Conservation (phyloP, 2,113 vertebrate species). For the Mormyrus lacerda region DNA sequence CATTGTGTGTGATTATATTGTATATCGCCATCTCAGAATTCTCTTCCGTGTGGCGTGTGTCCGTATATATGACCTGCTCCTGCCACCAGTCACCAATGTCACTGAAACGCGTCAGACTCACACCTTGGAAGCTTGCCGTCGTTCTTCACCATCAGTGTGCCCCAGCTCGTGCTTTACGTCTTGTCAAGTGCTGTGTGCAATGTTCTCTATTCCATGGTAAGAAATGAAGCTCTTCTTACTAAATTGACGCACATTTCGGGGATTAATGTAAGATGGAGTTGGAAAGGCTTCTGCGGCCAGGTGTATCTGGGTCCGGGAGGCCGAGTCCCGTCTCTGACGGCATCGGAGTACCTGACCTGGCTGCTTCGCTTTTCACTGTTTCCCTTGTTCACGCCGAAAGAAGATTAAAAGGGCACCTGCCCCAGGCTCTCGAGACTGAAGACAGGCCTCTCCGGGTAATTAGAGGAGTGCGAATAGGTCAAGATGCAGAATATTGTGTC, state of each 20-base stretch:
- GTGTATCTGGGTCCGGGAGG: neutral
- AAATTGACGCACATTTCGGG: conserved; percentile 19
- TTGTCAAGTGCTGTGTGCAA: neutral
- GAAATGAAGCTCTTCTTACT: neutral
- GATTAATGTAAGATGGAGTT: conserved; percentile 32
- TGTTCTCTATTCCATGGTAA: neutral
- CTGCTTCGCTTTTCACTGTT: neutral
- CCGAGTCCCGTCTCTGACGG: neutral
- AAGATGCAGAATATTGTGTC: conserved; percentile 56
- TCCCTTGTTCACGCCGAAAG: neutral
- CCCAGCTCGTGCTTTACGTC: neutral
- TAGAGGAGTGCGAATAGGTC: conserved; percentile 18
- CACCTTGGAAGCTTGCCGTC: neutral
- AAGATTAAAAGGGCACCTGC: neutral
- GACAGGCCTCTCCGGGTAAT: neutral
- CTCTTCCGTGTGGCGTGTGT: neutral
- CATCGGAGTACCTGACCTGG: too few species aligned
- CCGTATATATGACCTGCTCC: neutral
- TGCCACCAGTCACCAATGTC: neutral
- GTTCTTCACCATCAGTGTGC: neutral
- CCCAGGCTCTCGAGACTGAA: neutral
- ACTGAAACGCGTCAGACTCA: neutral
- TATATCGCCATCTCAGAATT: neutral
- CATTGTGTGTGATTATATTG: neutral
- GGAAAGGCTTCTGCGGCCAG: conserved; percentile 30